Conservation (phyloP, 2,888 invertebrate genomes). For the Drosophila villosipedis region DNA sequence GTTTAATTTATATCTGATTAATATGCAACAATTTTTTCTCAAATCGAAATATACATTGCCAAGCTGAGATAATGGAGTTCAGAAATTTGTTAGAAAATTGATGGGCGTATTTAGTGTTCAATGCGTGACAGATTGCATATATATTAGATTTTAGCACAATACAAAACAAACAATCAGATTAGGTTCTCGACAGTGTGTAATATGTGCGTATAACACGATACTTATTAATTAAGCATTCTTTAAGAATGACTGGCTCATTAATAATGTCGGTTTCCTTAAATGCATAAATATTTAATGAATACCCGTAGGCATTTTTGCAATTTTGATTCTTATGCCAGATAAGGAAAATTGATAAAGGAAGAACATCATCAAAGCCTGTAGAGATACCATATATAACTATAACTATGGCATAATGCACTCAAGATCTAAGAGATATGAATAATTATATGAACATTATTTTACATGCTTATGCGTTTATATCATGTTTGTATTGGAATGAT, state of each 20-base stretch:
- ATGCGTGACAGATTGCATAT: slow-evolving; percentile 36
- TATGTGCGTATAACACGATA: not conserved
- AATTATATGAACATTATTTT: not conserved
- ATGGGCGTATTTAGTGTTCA: slow-evolving; percentile 49
- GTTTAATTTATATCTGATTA: slow-evolving; percentile 67
- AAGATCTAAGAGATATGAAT: not conserved
- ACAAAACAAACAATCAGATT: not conserved
- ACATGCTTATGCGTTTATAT: not conserved
- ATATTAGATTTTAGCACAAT: slow-evolving; percentile 13
- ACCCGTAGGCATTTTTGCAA: not conserved
- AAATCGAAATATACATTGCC: slow-evolving; percentile 36
- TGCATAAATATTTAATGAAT: not conserved
- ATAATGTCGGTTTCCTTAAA: not conserved
- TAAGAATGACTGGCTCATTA: not conserved
- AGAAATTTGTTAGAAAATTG: slow-evolving; percentile 38
- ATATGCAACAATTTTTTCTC: slow-evolving; percentile 66
- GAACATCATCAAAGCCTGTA: not conserved
- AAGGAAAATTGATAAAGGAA: not conserved
- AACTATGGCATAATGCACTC: not conserved
- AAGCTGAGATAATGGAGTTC: slow-evolving; percentile 36
- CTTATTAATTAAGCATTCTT: not conserved
- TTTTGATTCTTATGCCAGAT: not conserved
- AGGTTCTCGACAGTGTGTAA: not conserved
- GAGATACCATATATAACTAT: not conserved
- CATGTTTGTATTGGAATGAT: not conserved